Conservation (phyloP, 2,797 vertebrate genomes). For the Furcifer pardalis region DNA sequence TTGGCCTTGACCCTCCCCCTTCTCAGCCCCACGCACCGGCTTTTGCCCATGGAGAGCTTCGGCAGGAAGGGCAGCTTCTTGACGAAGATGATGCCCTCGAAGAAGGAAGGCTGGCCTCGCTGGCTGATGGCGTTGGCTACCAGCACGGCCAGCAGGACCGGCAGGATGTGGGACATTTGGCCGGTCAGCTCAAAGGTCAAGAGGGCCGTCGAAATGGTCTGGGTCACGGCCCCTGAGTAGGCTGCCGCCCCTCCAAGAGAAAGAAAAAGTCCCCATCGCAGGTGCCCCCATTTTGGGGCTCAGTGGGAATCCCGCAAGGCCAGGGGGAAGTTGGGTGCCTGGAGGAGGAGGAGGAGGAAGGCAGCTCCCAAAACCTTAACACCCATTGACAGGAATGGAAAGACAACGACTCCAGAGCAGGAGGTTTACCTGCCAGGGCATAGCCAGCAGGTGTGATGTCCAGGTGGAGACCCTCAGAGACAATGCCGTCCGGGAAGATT, state of each 20-base stretch:
- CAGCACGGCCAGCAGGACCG: constrained; percentile 45
- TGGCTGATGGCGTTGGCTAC: constrained; percentile 57
- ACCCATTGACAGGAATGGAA: too few species aligned
- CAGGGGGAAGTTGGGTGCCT: too few species aligned
- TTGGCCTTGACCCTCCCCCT: too few species aligned
- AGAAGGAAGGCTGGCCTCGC: constrained; percentile 46
- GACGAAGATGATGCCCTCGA: constrained; percentile 49
- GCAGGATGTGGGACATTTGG: constrained; percentile 58
- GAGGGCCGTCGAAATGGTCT: constrained; percentile 48
- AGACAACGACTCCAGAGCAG: too few species aligned
- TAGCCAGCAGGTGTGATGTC: constrained; percentile 47
- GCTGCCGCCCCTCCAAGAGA: constrained; percentile 46
- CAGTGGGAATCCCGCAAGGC: too few species aligned
- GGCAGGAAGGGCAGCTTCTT: constrained; percentile 58
- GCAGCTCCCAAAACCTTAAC: too few species aligned
- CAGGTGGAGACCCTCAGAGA: constrained; percentile 46
- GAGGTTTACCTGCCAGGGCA: constrained; percentile 54
- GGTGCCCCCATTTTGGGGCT: too few species aligned
- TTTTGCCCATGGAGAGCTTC: constrained; percentile 34
- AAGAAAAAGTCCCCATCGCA: too few species aligned
- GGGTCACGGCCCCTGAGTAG: constrained; percentile 50
- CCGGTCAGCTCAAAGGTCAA: constrained; percentile 55
- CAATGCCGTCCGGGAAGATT: constrained; percentile 44
- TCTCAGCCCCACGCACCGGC: constrained; percentile 25
- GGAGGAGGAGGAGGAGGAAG: too few species aligned